Evolutionary conservation across 2,888 invertebrate species (phyloP), one percentile per base, ranked within the genome.

Genomic region (Cosmia trapezina): DNA sequence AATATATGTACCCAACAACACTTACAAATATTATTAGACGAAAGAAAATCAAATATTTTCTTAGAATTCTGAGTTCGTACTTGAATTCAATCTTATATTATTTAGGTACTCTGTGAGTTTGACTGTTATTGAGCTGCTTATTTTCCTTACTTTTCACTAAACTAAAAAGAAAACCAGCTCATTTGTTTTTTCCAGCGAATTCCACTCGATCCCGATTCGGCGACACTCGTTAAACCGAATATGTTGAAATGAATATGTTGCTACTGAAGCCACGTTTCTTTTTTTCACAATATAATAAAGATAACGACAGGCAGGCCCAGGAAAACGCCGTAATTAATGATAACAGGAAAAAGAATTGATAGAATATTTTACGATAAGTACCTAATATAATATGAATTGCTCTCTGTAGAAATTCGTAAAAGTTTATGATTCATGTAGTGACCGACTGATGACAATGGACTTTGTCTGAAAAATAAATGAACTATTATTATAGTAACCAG

Each of bases 221-320:
- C 19, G 59, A 19, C 17, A 57, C 57, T 79, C 33, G 51, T 72
- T 63, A 33, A 79, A 49, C 59, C 12, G n/a, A 17, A 37, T 37
- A 5, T 53, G 28, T 28, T 28, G 28, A 28, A 28, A 28, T 28
- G 28, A 28, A 28, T 22, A 37, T 37, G 9, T 49, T 56, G 37
- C 43, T 45, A 63, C 43, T 22, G 19, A 75, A 53, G n/a, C 14
- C 37, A n/a, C 22, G 7, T 54, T 33, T 53, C 1, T 74, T 68
- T 65, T 51, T 37, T 64, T 12, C 4, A 33, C 12, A 22, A 54
- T 62, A 17, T 33, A 54, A 54, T 53, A 43, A 67, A 76, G 17
- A 11, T 63, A 51, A 41, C 12, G 7, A 43, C 17, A 70, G 41
- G 4, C 17, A 22, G 8, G 37, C 17, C 14, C 17, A 28, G 12